Percentiles rank a stretch among this genome's conserved stretches.
phyloP scores from a whole-genome alignment of 2,888 invertebrate species.

The Nephrotoma appendiculata region DNA sequence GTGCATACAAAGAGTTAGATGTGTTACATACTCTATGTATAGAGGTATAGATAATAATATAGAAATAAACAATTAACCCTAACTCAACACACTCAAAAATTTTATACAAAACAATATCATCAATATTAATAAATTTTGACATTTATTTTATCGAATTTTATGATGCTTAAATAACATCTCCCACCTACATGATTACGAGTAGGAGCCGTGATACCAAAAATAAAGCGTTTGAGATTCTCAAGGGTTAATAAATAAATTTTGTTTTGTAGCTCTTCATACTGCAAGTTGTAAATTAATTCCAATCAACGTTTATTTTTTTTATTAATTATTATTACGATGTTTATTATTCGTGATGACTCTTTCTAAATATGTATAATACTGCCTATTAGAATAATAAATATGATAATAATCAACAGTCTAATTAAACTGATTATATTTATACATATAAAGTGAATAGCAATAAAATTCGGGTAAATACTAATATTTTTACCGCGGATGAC shows the following conservation, averaged over 20 bases:
- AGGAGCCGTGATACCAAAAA: neutral
- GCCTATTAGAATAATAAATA: neutral
- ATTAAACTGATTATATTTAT: neutral
- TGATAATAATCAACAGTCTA: neutral
- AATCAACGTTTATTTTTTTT: neutral
- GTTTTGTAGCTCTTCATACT: neutral
- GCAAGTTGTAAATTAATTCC: neutral
- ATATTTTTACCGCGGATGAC: no score
- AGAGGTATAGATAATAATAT: neutral
- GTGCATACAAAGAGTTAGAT: neutral
- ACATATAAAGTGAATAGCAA: neutral
- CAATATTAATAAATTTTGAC: neutral
- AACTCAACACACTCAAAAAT: neutral
- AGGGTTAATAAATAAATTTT: neutral
- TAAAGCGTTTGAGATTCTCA: neutral
- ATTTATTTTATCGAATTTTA: neutral
- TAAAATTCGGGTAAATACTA: neutral
- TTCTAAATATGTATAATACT: neutral
- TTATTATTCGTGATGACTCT: neutral
- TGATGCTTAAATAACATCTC: neutral
- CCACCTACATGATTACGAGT: neutral
- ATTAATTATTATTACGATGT: neutral
- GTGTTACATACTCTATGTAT: neutral
- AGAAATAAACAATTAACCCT: neutral
- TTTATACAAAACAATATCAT: neutral